A percentile compares a stretch with the other conserved stretches of the same genome.
Conservation (phyloP, 2,888 invertebrate genomes). For the Tetanocera ferruginea region DNA sequence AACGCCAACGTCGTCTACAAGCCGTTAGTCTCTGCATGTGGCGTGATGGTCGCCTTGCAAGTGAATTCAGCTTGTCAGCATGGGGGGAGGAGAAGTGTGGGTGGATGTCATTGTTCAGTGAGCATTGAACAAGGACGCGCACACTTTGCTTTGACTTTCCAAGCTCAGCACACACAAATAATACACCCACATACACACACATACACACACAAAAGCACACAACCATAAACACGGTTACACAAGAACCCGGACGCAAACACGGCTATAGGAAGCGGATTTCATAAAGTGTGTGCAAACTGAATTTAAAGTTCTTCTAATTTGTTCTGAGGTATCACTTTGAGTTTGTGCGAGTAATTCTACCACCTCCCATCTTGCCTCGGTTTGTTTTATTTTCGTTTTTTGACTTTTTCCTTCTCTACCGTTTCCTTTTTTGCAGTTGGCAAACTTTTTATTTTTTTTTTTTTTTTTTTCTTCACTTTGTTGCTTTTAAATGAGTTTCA, state of each 20-base stretch:
- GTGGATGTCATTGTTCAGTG: conserved; percentile 15
- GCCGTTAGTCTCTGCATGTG: background rate
- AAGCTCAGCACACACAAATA: conserved; percentile 9
- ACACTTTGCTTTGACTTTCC: conserved; percentile 33
- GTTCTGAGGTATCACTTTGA: conserved; percentile 39
- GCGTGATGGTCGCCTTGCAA: conserved; percentile 14
- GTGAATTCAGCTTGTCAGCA: background rate
- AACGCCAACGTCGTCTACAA: conserved; percentile 6
- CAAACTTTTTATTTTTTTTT: background rate
- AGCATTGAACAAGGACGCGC: conserved; percentile 20
- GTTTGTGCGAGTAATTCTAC: background rate
- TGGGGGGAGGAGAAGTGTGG: background rate
- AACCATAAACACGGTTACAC: background rate
- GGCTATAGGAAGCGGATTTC: conserved; percentile 30
- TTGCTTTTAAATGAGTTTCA: conserved; percentile 34
- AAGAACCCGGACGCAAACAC: background rate
- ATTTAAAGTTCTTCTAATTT: conserved; percentile 39
- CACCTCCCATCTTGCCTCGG: background rate
- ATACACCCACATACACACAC: too few species aligned
- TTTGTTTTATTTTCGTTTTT: conserved; percentile 4
- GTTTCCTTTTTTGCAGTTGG: background rate
- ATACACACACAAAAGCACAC: background rate
- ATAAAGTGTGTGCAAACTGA: conserved; percentile 38
- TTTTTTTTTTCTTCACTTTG: conserved; percentile 19
- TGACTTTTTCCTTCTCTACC: background rate